A percentile compares a stretch with the other conserved stretches of the same genome.
These are phyloP conservation scores for Synanthedon vespiformis DNA, from an alignment of 2,888 invertebrate species.

Conservation along the genomic window DNA sequence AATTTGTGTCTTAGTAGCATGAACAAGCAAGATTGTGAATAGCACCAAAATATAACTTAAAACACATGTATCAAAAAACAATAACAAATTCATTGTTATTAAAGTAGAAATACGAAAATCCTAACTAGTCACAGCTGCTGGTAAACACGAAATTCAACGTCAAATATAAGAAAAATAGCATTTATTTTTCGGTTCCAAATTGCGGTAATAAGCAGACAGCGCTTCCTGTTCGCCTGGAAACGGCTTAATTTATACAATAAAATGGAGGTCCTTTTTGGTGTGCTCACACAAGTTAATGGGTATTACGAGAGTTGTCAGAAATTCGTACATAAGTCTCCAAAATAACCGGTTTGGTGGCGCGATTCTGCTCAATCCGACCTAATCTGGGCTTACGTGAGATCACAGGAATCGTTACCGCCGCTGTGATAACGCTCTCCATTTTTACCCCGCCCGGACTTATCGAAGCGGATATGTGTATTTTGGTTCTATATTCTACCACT, in stretches of 20 bases:
- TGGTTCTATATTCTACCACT: not conserved
- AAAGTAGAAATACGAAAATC: too few species aligned
- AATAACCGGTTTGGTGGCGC: conserved; percentile 22
- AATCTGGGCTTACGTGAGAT: conserved; percentile 57
- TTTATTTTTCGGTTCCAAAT: too few species aligned
- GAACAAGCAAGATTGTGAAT: too few species aligned
- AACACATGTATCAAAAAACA: too few species aligned
- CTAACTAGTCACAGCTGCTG: too few species aligned
- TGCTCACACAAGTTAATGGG: conserved; percentile 21
- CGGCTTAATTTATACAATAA: not conserved
- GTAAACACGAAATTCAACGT: too few species aligned
- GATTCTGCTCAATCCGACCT: conserved; percentile 42
- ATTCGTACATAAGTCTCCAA: conserved; percentile 4
- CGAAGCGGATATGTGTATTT: not conserved
- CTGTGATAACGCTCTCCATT: conserved; percentile 39
- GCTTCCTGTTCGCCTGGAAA: not conserved
- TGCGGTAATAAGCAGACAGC: too few species aligned
- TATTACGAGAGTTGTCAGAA: conserved; percentile 22
- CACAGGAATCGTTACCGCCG: conserved; percentile 44
- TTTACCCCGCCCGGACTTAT: not conserved
- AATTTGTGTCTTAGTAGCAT: too few species aligned
- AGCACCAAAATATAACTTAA: too few species aligned
- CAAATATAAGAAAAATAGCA: too few species aligned
- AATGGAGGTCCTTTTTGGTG: not conserved
- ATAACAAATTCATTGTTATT: too few species aligned